phyloP scores from a whole-genome alignment of 2,888 invertebrate genomes.

The Neocrepidodera transversa region DNA sequence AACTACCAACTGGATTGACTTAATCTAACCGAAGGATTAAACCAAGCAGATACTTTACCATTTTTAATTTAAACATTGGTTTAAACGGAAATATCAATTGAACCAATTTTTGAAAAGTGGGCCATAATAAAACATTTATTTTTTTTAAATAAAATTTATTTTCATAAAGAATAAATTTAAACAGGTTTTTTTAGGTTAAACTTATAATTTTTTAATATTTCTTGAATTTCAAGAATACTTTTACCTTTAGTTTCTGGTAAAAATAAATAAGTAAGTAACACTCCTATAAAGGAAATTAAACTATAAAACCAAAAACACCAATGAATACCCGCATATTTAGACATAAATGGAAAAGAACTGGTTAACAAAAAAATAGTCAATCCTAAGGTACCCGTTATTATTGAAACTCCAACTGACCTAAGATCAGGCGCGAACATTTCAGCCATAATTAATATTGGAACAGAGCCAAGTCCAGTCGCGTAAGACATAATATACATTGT shows the following conservation, averaged over 20 bases:
- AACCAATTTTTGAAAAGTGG: too few relatives aligned
- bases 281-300: conserved; percentile 9
- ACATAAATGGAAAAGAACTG: conserved; percentile 6
- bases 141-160: too few relatives aligned
- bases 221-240: conserved; percentile 26
- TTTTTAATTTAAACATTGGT: too few relatives aligned
- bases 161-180: too few relatives aligned
- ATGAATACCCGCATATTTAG: conserved; percentile 14
- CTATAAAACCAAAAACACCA: conserved; percentile 28
- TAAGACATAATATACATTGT: background rate
- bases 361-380: background rate
- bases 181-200: background rate
- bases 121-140: too few relatives aligned
- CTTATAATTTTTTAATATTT: conserved; percentile 13
- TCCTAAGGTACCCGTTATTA: background rate
- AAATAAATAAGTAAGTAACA: conserved; percentile 12
- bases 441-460: conserved; percentile 11
- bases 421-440: conserved; percentile 25
- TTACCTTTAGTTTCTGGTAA: conserved; percentile 34
- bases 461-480: conserved; percentile 21
- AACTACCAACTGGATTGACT: too few relatives aligned
- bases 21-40: too few relatives aligned
- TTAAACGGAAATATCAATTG: too few relatives aligned
- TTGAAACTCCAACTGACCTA: conserved; percentile 11
- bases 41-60: too few relatives aligned